Base-by-base conservation (phyloP, 1,140 invertebrate species). In the Drosophila micromelanica region DNA sequence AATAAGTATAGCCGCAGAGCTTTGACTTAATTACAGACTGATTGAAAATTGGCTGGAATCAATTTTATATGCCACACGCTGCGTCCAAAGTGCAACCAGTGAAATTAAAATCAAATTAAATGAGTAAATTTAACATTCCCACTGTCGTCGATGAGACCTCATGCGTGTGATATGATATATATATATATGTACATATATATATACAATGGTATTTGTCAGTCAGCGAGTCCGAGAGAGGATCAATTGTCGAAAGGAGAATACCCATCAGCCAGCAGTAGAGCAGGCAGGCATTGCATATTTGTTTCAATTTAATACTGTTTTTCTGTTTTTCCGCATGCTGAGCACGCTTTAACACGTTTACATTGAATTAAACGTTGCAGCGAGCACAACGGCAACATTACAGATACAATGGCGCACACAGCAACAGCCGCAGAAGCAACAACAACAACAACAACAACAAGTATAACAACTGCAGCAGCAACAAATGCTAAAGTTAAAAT, bases 321-420 rank as follows among this genome's bases (percentile, higher is more conserved):
- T 59, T 62, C 45, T 74, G 57, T 76, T 82, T 49, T 78, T 78
- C 65, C 56, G 84, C 76, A 76, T 72, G 68, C 84, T 48, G 75
- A 48, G 45, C 61, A 86, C 78, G 76, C 82, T 82, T 86, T 82
- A 89, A 80, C 82, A 76, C 82, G 75, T 87, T 86, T 79, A 82
- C 84, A 86, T 87, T 87, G 82, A 86, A 87, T 89, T 86, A 78
- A 87, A 86, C 63, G 75, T 74, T 76, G 65, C 55, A 69, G 70
- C 65, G 45, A 63, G 37, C 51, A 57, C 43, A 51, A 54, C 46
- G 48, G 48, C 57, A 63, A 38, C 49, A 57, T 62, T 37, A 69
- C 56, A 57, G 71, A 65, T 67, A 68, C 46, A 65, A 71, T 74
- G 68, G 63, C 51, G 52, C 35, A 56, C 35, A 72, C 54, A 57